Conservation (phyloP, 2,888 invertebrate species). For the Proisotoma minuta region DNA sequence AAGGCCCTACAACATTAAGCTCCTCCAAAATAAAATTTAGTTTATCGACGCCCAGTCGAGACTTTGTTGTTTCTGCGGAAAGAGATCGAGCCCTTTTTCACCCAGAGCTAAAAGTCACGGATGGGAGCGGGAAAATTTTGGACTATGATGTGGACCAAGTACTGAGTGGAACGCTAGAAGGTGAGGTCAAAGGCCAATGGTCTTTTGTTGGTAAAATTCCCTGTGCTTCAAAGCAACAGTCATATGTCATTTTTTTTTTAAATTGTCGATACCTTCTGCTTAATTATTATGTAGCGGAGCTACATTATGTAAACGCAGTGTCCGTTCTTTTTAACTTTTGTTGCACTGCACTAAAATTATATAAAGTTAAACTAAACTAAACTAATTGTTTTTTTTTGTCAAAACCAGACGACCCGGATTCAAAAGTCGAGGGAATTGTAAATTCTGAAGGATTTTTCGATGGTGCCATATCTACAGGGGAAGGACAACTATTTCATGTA, state of each 20-base stretch:
- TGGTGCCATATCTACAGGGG: slow-evolving; percentile 72
- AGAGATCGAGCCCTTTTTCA: too few relatives aligned
- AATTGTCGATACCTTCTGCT: background rate
- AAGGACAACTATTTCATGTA: slow-evolving; percentile 72
- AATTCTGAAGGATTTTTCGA: slow-evolving; percentile 84
- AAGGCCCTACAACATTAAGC: too few relatives aligned
- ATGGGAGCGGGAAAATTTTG: slow-evolving; percentile 62
- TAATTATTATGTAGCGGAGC: slow-evolving; percentile 17
- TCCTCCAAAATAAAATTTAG: too few relatives aligned
- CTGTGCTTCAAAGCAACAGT: background rate
- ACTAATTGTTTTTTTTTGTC: too few relatives aligned
- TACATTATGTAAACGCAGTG: too few relatives aligned
- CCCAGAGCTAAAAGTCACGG: slow-evolving; percentile 70
- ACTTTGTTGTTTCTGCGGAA: too few relatives aligned
- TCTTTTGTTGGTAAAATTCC: background rate
- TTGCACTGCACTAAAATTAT: too few relatives aligned
- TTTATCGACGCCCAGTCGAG: too few relatives aligned
- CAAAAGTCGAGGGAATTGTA: slow-evolving; percentile 77
- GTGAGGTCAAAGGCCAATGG: slow-evolving; percentile 57
- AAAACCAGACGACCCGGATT: slow-evolving; percentile 79
- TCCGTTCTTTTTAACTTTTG: too few relatives aligned
- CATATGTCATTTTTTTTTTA: background rate
- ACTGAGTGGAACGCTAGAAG: slow-evolving; percentile 72
- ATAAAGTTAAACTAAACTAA: too few relatives aligned
- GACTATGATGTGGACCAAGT: slow-evolving; percentile 68